Evolutionary conservation across 2,113 vertebrate genomes (phyloP), one percentile per base, ranked within the genome.

Genomic region (Mesitornis unicolor): DNA sequence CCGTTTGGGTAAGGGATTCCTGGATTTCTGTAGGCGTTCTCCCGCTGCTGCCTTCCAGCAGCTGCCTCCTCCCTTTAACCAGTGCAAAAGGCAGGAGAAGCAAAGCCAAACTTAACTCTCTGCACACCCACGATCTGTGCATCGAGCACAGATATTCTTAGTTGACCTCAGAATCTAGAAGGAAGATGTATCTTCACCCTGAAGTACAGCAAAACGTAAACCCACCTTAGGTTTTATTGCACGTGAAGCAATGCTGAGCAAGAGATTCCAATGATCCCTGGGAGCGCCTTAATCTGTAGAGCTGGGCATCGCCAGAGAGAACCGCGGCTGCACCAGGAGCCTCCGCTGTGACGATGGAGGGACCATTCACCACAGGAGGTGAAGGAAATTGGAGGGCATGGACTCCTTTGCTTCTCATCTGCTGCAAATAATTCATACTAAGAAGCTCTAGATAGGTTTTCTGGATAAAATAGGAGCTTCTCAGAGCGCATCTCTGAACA

Each of bases 401-500:
- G 89, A 91, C 95, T 92, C 40, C 26, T 93, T 78, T 51, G 43
- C 82, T 51, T 84, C 83, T 42, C 36, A 61, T 75, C 84, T 96
- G 93, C 93, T 94, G 67, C 74, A 91, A 93, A 76, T 73, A 94
- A 87, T 61, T 93, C 78, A 71, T 48, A 57, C 31, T 47, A 73
- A 84, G 84, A 87, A 68, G 67, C 64, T 68, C 76, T 78, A 84
- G 57, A 24, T 61, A 67, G 0, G 17, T 77, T 97, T 91, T 92
- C 82, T 68, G 84, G 65, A 86, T 51, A 89, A 94, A 97, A 90
- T 3, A 69, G 84, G 69, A 86, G 90, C 76, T 97, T 84, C 90
- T 90, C 89, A 26, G 33, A 92, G 79, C 56, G 97, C 88, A 86
- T 64, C 81, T 91, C 85, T 76, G 48, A 94, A 63, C 84, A 71